Conservation (phyloP, 2,113 vertebrate species). For the Leptobrachium ailaonicum region DNA sequence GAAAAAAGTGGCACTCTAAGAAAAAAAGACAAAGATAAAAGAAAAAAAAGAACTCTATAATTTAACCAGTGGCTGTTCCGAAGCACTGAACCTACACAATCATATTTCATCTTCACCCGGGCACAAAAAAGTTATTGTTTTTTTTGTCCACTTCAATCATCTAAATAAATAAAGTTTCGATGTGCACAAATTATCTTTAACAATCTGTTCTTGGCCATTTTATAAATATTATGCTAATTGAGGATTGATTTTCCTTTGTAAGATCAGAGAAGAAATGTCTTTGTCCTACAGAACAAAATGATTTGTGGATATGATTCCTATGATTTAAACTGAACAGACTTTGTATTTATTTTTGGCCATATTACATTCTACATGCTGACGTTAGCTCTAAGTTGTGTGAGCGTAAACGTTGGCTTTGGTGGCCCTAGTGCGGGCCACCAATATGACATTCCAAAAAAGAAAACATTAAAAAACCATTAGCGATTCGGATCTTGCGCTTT, state of each 20-base stretch:
- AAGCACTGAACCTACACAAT: conserved; percentile 78
- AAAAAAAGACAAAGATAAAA: conserved; percentile 76
- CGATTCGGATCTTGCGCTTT: no score
- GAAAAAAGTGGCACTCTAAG: conserved; percentile 85
- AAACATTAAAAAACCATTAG: no score
- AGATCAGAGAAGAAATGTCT: conserved; percentile 74
- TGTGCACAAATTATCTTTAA: conserved; percentile 73
- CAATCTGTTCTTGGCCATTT: conserved; percentile 75
- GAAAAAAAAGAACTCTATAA: conserved; percentile 95
- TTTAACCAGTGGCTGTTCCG: conserved; percentile 91
- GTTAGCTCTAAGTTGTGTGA: no score
- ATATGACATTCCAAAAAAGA: no score
- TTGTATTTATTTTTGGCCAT: no score
- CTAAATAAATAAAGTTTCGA: conserved; percentile 69
- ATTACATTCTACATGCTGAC: no score
- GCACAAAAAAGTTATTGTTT: conserved; percentile 74
- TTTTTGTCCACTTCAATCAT: conserved; percentile 73
- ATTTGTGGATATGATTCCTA: conserved; percentile 2
- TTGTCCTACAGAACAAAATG: conserved; percentile 34
- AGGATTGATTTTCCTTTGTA: conserved; percentile 72
- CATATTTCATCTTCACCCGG: conserved; percentile 86
- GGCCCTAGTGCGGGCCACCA: no score
- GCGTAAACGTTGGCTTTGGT: no score
- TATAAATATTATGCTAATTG: conserved; percentile 75
- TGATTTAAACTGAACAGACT: no score